phyloP scores from a whole-genome alignment of 2,113 vertebrate genomes.

The Pipa parva region DNA sequence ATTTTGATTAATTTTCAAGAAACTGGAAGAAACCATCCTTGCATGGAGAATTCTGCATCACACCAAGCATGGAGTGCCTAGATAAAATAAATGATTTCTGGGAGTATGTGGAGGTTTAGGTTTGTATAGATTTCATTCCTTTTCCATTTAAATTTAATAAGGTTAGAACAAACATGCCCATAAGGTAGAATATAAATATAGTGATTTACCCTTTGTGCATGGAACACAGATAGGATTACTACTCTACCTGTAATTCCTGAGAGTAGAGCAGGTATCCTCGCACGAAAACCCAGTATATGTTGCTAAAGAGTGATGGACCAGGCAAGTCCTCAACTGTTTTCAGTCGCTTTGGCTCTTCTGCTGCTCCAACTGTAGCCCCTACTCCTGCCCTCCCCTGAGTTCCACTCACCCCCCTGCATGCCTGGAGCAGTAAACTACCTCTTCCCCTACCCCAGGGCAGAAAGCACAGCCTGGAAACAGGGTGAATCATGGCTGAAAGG shows the following conservation, averaged over 20 bases:
- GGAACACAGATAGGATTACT: no score
- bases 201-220: not conserved
- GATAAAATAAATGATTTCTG: no score
- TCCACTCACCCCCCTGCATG: not conserved
- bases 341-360: slow-evolving; percentile 29
- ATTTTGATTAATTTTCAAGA: no score
- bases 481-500: slow-evolving; percentile 15
- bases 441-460: not conserved
- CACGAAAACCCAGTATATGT: slow-evolving; percentile 60
- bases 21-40: no score
- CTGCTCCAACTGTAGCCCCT: not conserved
- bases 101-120: no score
- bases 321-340: slow-evolving; percentile 62
- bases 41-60: no score
- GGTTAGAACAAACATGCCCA: no score
- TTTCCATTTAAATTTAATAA: no score
- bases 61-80: no score
- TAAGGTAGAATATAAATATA: not conserved
- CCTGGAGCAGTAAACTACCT: not conserved
- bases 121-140: no score
- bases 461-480: not conserved
- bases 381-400: not conserved
- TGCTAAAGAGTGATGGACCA: slow-evolving; percentile 55
- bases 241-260: slow-evolving; percentile 67
- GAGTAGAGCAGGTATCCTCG: slow-evolving; percentile 61